Base-by-base conservation (phyloP, 2,888 invertebrate species). In the Papilio demoleus region DNA sequence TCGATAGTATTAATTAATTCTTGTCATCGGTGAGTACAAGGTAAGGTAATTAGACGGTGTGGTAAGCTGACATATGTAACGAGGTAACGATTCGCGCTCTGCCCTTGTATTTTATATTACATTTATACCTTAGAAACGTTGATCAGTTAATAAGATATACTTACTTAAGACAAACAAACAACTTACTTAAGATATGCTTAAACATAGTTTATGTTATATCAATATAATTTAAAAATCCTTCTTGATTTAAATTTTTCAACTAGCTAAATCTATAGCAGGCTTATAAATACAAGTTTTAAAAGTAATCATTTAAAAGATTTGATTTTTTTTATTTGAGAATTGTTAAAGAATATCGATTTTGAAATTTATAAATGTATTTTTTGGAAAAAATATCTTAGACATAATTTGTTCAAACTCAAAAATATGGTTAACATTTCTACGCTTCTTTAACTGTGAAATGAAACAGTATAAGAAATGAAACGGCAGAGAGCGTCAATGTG, bases 1-100 rank as follows among this genome's bases (percentile, higher is more conserved):
- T 82, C 81, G 81, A 86, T 87, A 80, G 80, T 78, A 81, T 83
- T 84, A 84, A 87, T 87, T 86, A 86, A 84, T 86, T 82, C 81
- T 79, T 80, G 82, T 83, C 80, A 83, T 81, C 81, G 78, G 75
- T 74, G 71, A 79, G 78, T 81, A 84, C 82, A 79, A 77, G 81
- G 77, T 77, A 75, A 80, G 80, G 79, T 86, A 88, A 88, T 88
- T 87, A 85, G 80, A 75, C 78, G 70, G 71, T 75, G 81, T 77
- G 84, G 81, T 83, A 74, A 77, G 77, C 77, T 82, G 81, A 83
- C 83, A 80, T 79, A 79, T 83, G 84, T 84, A 76, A 74, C 76
- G 72, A 75, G 70, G 70, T 60, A 60, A 62, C 70, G 68, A 68
- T 72, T 71, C 70, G 65, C 72, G 66, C 59, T 50, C 67, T 65